Base-by-base conservation (phyloP, 2,113 vertebrate genomes). In the Synchiropus splendidus region DNA sequence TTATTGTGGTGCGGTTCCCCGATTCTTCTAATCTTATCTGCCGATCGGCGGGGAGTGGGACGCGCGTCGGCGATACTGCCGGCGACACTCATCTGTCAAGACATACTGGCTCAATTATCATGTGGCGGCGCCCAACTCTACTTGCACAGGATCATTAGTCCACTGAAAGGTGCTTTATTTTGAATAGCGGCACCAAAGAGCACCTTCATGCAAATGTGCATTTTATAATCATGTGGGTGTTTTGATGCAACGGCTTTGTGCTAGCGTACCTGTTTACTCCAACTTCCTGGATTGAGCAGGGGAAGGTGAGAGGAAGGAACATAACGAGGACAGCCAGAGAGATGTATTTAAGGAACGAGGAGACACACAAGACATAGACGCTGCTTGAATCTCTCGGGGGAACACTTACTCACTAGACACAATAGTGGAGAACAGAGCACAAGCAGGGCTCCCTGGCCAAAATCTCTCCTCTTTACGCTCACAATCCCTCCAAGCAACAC, bases 401-500 rank as follows among this genome's bases (percentile, higher is more conserved):
- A 79, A 67, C 76, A 77, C 71, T 81, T 78, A 75, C 70, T 76
- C 74, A 64, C 62, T 81, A 81, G 71, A 75, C 75, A 75, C 76
- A 75, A 64, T 41, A 71, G 70, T 73, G 68, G 65, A 78, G 75
- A 70, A 82, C 60, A 64, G 58, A 63, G 61, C 65, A 70, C 70
- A 71, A 67, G 70, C 58, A 74, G 67, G 72, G 70, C 75, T 78
- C 78, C 76, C 49, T 79, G 78, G 78, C 72, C 76, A 77, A 77
- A 77, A 72, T 68, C 70, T 72, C 60, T 62, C 58, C 52, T 39
- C 58, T 69, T 46, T 61, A 60, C 31, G 46, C 48, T 51, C 57
- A 51, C 50, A 66, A 59, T 59, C 67, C 68, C 68, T 72, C 68
- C 67, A 52, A 75, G 73, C 73, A 52, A 76, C 70, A 75, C 72